Conservation (phyloP, 2,888 invertebrate genomes). For the Teinopalpus imperialis region DNA sequence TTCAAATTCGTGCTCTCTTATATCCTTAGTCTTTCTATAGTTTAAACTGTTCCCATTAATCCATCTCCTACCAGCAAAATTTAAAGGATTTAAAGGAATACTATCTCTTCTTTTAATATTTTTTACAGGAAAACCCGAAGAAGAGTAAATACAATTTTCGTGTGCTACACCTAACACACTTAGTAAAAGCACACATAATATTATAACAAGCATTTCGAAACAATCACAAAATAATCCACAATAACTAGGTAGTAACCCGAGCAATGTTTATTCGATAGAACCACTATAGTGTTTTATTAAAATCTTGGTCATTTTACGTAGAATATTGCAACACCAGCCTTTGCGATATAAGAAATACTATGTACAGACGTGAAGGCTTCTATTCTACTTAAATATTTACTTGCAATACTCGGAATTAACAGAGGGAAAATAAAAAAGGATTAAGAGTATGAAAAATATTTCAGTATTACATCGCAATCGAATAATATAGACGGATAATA, state of each 20-base stretch:
- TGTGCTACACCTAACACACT: background rate
- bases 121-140: slow-evolving; percentile 4
- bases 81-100: background rate
- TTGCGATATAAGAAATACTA: no score
- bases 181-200: slow-evolving; percentile 1
- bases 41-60: background rate
- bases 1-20: slow-evolving; percentile 6
- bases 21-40: slow-evolving; percentile 14
- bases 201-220: slow-evolving; percentile 8
- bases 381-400: no score
- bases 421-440: no score
- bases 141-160: slow-evolving; percentile 1
- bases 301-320: no score
- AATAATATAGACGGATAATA: no score
- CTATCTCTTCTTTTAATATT: slow-evolving; percentile 14
- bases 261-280: background rate
- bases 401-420: no score
- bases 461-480: no score
- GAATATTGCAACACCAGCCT: no score
- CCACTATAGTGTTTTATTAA: background rate
- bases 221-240: background rate
- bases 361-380: no score
- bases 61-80: background rate
- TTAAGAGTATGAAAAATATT: no score
- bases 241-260: background rate